These are phyloP conservation scores for Scophthalmus maximus DNA, from an alignment of 2,113 vertebrate species.

Conservation along the genomic window DNA sequence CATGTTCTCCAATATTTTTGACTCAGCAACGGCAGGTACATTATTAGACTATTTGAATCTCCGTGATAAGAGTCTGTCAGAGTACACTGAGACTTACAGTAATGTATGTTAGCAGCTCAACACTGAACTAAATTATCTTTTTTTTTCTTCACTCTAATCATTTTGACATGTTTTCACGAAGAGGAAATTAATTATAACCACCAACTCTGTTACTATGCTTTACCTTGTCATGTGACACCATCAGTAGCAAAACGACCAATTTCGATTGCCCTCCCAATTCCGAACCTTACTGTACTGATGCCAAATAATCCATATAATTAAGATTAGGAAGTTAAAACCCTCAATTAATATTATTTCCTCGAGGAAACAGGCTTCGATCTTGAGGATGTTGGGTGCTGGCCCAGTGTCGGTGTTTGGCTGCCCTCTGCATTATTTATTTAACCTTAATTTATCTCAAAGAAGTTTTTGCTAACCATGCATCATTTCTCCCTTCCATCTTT, in stretches of 20 bases:
- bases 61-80: slow-evolving; percentile 33
- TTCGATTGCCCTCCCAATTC: slow-evolving; percentile 5
- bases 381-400: background rate
- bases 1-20: slow-evolving; percentile 54
- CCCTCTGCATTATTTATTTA: slow-evolving; percentile 43
- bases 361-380: background rate
- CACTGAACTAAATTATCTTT: slow-evolving; percentile 10
- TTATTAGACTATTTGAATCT: slow-evolving; percentile 45
- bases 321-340: slow-evolving; percentile 1
- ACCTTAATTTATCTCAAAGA: slow-evolving; percentile 52
- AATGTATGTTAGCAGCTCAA: slow-evolving; percentile 21
- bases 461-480: slow-evolving; percentile 51
- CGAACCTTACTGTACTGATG: background rate
- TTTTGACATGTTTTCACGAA: slow-evolving; percentile 45
- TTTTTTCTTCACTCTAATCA: slow-evolving; percentile 25
- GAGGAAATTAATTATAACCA: slow-evolving; percentile 31
- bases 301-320: slow-evolving; percentile 1
- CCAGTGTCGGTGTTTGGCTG: slow-evolving; percentile 36
- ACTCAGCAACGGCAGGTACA: slow-evolving; percentile 37
- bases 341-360: background rate
- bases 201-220: slow-evolving; percentile 16
- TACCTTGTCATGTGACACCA: slow-evolving; percentile 28
- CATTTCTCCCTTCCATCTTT: slow-evolving; percentile 4
- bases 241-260: slow-evolving; percentile 7
- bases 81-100: slow-evolving; percentile 6